These are phyloP conservation scores for Dipodomys stephensi DNA, from an alignment of 2,113 vertebrate species.

Conservation along the genomic window DNA sequence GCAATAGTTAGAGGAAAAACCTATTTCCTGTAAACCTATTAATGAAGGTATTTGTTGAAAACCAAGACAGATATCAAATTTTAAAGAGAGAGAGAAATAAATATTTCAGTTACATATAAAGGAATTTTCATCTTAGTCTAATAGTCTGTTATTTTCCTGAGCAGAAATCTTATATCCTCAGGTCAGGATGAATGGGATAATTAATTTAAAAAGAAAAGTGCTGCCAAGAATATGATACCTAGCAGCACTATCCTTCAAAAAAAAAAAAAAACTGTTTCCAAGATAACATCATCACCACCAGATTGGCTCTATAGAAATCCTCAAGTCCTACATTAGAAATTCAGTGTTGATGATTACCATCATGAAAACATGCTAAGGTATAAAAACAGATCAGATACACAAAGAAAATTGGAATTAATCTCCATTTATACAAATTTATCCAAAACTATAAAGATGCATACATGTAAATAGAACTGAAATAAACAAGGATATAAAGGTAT, in stretches of 20 bases:
- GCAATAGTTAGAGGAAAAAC: background rate
- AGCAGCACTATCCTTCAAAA: background rate
- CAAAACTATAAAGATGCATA: background rate
- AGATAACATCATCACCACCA: background rate
- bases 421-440: background rate
- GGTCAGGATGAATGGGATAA: background rate
- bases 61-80: too few relatives aligned
- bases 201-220: background rate
- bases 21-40: background rate
- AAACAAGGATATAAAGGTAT: too few relatives aligned
- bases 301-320: background rate
- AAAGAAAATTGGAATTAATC: background rate
- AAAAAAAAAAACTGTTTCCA: background rate
- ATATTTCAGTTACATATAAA: background rate
- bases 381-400: background rate
- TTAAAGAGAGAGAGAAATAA: background rate
- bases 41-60: background rate
- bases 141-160: background rate
- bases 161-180: background rate
- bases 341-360: background rate
- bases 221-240: background rate
- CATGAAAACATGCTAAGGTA: background rate
- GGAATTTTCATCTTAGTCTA: background rate
- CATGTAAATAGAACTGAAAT: too few relatives aligned
- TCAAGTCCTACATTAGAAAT: background rate